Evolutionary conservation across 92 coral and sea anemone genomes (phyloP).

Genomic region (Zoanthus gigantus): DNA sequence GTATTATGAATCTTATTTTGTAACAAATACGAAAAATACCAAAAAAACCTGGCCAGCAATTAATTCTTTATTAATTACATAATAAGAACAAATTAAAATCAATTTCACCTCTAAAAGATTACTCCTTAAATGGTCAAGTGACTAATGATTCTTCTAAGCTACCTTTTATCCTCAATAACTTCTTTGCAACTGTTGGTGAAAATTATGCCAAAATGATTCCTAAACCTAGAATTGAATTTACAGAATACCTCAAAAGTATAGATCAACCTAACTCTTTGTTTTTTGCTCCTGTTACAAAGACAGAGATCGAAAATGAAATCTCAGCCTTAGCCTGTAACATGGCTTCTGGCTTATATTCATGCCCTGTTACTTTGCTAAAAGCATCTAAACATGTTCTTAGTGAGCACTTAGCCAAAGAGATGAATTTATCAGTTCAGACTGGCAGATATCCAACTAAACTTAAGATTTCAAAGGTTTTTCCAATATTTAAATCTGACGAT

Average conservation of each 20-base stretch:
- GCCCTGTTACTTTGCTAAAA: neutral
- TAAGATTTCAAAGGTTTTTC: neutral
- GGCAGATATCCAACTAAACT: neutral
- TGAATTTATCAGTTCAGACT: neutral
- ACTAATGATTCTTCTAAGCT: neutral
- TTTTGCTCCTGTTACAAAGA: neutral
- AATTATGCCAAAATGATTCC: slow-evolving; percentile 6
- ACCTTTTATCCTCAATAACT: neutral
- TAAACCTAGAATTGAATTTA: neutral
- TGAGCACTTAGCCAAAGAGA: neutral
- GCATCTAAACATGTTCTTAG: neutral
- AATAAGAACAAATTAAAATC: neutral
- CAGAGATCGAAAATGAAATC: neutral
- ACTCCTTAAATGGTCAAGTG: neutral
- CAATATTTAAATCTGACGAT: neutral
- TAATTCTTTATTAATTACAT: neutral
- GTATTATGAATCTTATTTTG: neutral
- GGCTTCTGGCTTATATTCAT: neutral
- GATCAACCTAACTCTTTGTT: neutral
- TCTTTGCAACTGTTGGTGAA: slow-evolving; percentile 2
- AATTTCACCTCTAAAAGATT: neutral
- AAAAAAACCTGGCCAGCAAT: neutral
- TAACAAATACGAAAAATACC: neutral
- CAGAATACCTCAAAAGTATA: neutral
- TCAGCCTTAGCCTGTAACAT: neutral